Percentiles rank a stretch among this genome's conserved stretches.
These are phyloP conservation scores for Sebastes fasciatus DNA, from an alignment of 2,113 vertebrate species.

Conservation along the genomic window DNA sequence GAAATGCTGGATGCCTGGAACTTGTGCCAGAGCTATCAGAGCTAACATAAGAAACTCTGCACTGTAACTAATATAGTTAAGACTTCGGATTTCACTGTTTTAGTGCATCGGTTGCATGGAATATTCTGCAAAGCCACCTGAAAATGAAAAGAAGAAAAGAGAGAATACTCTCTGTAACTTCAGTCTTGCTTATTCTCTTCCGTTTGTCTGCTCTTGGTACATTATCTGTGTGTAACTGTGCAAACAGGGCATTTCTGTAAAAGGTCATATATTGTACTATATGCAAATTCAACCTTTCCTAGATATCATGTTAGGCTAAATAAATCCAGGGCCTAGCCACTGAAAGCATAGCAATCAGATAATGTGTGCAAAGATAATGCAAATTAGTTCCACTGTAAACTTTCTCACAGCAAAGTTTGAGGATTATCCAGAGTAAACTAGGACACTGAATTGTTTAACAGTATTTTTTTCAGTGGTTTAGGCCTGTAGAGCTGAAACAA, in stretches of 20 bases:
- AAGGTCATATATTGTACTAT: slow-evolving; percentile 23
- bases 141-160: not conserved
- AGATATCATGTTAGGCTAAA: slow-evolving; percentile 18
- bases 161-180: not conserved
- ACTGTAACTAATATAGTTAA: not conserved
- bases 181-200: not conserved
- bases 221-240: not conserved
- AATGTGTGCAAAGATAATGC: not conserved
- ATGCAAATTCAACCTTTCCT: slow-evolving; percentile 62
- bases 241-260: slow-evolving; percentile 5
- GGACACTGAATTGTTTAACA: not conserved
- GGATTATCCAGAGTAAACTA: not conserved
- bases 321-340: not conserved
- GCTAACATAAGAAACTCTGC: not conserved
- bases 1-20: not conserved
- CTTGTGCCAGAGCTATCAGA: not conserved
- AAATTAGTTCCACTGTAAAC: not conserved
- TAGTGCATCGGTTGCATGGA: not conserved
- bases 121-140: not conserved
- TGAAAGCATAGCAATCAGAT: not conserved
- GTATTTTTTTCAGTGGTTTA: not conserved
- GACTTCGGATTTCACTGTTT: not conserved
- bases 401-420: not conserved
- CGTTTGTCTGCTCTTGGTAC: not conserved
- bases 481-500: not conserved